Base-by-base conservation (phyloP, 2,113 vertebrate species). In the Cyprinodon brontotheroides region DNA sequence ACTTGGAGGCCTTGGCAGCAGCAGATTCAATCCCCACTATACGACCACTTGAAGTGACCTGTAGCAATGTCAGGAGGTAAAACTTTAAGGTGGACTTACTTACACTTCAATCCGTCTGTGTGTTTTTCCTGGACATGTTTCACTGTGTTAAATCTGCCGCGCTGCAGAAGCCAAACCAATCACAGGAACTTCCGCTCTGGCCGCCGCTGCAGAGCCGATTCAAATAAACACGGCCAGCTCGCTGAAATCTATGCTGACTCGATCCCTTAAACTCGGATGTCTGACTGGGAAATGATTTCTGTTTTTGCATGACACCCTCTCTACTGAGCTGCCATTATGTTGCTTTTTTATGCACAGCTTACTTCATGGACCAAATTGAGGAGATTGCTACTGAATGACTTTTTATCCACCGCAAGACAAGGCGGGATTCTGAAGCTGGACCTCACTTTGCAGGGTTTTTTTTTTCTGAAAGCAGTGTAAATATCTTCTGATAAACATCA, bases 301-400 rank as follows among this genome's bases (percentile, higher is more conserved):
- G 17, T 67, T 81, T 85, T 78, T 93, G 94, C 94, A 93, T 94
- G 92, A 84, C 81, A 77, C 74, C 75, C 83, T 77, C 86, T 86
- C 76, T 73, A 80, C 86, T 81, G 77, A 85, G 83, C 83, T 86
- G 81, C 77, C 82, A 82, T 67, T 66, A 80, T 82, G 37, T 87
- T 79, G 83, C 87, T 88, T 90, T 57, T 89, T 92, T 87, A 83
- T 86, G 85, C 87, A 88, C 80, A 89, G 75, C 82, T 83, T 77
- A 75, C 64, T 80, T 78, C 68, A 82, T 9, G 38, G 77, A 88
- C 84, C 66, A 60, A 70, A 70, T 43, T 14, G 65, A 48, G 40
- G 70, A 70, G 78, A 79, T 70, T 41, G 70, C 79, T 84, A 82
- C 83, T 74, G 78, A 65, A 71, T 74, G 72, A 81, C 81, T 83